Evolutionary conservation across 2,113 vertebrate genomes (phyloP), one percentile per base, ranked within the genome.

Genomic region (Hiodon alosoides): DNA sequence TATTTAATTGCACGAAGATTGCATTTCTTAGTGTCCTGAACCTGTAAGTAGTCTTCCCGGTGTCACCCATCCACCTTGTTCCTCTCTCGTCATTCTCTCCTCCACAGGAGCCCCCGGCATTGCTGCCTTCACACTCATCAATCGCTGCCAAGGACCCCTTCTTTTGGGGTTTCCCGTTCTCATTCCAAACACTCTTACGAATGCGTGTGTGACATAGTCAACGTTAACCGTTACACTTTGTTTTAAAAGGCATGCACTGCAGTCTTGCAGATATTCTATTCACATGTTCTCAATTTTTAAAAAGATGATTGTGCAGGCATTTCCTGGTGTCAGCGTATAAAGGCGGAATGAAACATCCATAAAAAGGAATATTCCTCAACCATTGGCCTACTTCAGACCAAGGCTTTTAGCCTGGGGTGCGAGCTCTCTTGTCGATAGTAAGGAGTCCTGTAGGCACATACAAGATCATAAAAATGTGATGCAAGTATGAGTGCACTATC

Each of bases 341-440:
- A 79, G 82, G 80, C 77, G 82, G 52, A 84, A 85, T 80, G 75
- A 83, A 84, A 84, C 82, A 69, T 77, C 75, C 76, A 85, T 80
- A 31, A 31, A 31, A 31, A 31, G 31, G 31, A 31, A 31, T 31
- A 31, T 31, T 31, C 31, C 31, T 31, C 31, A 31, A 31, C 31
- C 31, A 31, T 2, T 31, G 31, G 31, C 31, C 31, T 31, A 31
- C 31, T 31, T 31, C 31, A 31, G 31, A 31, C 31, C 31, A 31
- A 31, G 31, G 31, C 31, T 31, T 31, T 31, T 31, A 31, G 2
- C 31, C 31, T 31, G 31, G 31, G 31, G 31, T 31, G 31, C 31
- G 31, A 31, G 31, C 31, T 31, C 31, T 31, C 31, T 31, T 31
- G 31, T 31, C 31, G 31, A 31, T 31, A 31, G 31, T 31, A 31